These are phyloP conservation scores for Drosophila athabasca DNA, from an alignment of 1,140 invertebrate genomes.

Conservation along the genomic window DNA sequence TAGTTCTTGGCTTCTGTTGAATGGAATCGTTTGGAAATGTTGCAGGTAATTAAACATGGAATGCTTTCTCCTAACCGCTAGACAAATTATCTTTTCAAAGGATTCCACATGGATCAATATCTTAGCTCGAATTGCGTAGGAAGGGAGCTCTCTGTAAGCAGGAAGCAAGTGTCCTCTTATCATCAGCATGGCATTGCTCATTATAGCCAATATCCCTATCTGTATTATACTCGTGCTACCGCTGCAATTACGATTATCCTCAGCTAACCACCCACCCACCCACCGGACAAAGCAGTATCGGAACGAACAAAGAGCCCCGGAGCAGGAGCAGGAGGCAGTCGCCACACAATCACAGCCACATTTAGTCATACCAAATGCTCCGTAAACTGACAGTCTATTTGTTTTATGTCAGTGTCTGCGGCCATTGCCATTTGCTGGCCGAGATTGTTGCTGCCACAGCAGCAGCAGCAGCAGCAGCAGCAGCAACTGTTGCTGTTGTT, in stretches of 20 bases:
- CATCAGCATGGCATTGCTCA: too few species aligned
- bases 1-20: slow-evolving; percentile 9
- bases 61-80: too few species aligned
- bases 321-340: slow-evolving; percentile 18
- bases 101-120: too few species aligned
- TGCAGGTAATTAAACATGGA: too few species aligned
- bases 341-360: slow-evolving; percentile 58
- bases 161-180: too few species aligned
- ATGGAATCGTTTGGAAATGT: too few species aligned
- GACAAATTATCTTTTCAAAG: too few species aligned
- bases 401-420: slow-evolving; percentile 69
- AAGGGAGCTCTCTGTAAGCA: too few species aligned
- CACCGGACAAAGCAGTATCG: slow-evolving; percentile 2
- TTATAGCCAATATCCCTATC: too few species aligned
- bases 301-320: slow-evolving; percentile 34
- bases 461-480: slow-evolving; percentile 7
- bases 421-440: slow-evolving; percentile 49
- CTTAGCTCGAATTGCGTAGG: too few species aligned
- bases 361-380: slow-evolving; percentile 78
- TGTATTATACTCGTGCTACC: slow-evolving; percentile 18
- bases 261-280: not conserved
- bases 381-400: slow-evolving; percentile 81
- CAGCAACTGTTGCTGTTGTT: slow-evolving; percentile 34
- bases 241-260: slow-evolving; percentile 44
- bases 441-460: slow-evolving; percentile 38